Conservation (phyloP, 1,140 invertebrate genomes). For the Orussus abietinus region DNA sequence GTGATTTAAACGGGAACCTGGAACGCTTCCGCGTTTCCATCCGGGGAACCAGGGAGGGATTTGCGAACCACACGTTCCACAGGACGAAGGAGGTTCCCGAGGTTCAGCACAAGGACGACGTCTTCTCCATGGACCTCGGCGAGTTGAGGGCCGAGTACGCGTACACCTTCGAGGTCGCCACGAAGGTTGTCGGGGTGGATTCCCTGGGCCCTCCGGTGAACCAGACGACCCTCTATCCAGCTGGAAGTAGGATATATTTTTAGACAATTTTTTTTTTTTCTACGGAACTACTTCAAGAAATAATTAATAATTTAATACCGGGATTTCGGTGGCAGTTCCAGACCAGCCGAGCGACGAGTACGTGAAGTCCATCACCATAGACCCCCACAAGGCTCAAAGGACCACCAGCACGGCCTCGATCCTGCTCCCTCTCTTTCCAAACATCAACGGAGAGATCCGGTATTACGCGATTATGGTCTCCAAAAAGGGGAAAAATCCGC, state of each 20-base stretch:
- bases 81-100: constrained; percentile 9
- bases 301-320: constrained; percentile 2
- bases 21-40: constrained; percentile 29
- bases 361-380: constrained; percentile 32
- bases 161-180: constrained; percentile 31
- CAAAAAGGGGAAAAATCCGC: constrained; percentile 20
- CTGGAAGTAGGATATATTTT: constrained; percentile 33
- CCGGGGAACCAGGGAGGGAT: constrained; percentile 24
- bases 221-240: constrained; percentile 33
- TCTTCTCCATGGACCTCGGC: constrained; percentile 22
- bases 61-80: constrained; percentile 14
- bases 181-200: constrained; percentile 23
- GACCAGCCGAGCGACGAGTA: constrained; percentile 29
- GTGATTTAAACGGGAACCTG: constrained; percentile 29
- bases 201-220: too few relatives aligned
- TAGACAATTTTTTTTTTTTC: neutral
- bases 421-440: constrained; percentile 38
- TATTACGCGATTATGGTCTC: constrained; percentile 44
- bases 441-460: constrained; percentile 30
- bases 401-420: constrained; percentile 33
- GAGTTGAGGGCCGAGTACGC: constrained; percentile 33
- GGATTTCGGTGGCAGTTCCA: constrained; percentile 31
- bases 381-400: constrained; percentile 34
- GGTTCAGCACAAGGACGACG: constrained; percentile 24
- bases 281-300: neutral